Percentiles rank a stretch among this genome's conserved stretches.
Conservation (phyloP, 2,888 invertebrate genomes). For the Gari tellinella region DNA sequence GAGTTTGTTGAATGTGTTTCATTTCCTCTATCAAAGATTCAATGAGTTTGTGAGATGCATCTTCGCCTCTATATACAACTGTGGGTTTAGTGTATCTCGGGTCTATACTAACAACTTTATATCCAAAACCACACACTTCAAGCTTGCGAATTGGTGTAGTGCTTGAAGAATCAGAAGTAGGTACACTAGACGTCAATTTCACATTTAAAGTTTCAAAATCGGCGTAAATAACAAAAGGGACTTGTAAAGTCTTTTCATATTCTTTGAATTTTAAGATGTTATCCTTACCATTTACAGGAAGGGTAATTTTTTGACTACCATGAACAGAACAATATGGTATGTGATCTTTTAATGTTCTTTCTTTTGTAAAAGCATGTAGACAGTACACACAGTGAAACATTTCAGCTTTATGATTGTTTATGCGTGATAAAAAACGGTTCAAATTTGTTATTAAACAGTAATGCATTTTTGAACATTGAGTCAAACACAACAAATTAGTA, state of each 20-base stretch:
- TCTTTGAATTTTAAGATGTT: slow-evolving; percentile 39
- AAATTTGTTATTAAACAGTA: slow-evolving; percentile 44
- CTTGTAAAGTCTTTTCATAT: slow-evolving; percentile 33
- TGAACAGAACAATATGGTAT: slow-evolving; percentile 19
- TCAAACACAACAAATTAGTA: slow-evolving; percentile 42
- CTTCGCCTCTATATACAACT: slow-evolving; percentile 32
- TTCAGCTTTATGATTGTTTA: slow-evolving; percentile 7
- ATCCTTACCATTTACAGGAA: slow-evolving; percentile 10
- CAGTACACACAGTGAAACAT: slow-evolving; percentile 30
- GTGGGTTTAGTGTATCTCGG: slow-evolving; percentile 34
- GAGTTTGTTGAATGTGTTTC: slow-evolving; percentile 24
- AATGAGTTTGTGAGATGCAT: slow-evolving; percentile 31
- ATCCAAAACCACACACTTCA: slow-evolving; percentile 38
- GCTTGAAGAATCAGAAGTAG: slow-evolving; percentile 26
- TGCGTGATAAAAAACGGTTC: slow-evolving; percentile 45
- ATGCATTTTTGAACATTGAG: slow-evolving; percentile 20
- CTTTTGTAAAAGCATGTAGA: slow-evolving; percentile 30
- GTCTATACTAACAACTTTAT: slow-evolving; percentile 37
- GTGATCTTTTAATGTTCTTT: slow-evolving; percentile 23
- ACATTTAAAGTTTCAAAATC: slow-evolving; percentile 34
- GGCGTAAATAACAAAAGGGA: slow-evolving; percentile 40
- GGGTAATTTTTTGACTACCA: slow-evolving; percentile 28
- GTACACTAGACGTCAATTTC: slow-evolving; percentile 35
- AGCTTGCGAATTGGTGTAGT: slow-evolving; percentile 28
- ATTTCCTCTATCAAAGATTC: slow-evolving; percentile 33